phyloP scores from a whole-genome alignment of 2,888 invertebrate genomes.

The Tetramorium bicarinatum region DNA sequence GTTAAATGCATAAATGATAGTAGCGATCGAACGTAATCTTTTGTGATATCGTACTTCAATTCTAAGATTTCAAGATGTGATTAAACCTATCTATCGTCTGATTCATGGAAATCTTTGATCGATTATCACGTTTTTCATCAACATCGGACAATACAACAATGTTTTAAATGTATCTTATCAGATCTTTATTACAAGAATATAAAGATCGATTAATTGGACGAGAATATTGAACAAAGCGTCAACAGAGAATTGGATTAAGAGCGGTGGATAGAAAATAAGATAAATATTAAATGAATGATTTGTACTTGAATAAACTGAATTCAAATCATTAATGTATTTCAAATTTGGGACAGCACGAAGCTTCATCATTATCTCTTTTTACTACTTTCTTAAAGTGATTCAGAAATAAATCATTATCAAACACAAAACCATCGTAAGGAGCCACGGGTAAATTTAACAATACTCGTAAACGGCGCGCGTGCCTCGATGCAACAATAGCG shows the following conservation, averaged over 20 bases:
- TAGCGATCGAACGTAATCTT: constrained; percentile 12
- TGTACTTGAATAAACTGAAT: background rate
- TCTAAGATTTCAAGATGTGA: background rate
- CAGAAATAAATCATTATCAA: background rate
- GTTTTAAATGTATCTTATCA: constrained; percentile 10
- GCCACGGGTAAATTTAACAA: constrained; percentile 24
- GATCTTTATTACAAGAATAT: background rate
- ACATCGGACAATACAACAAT: background rate
- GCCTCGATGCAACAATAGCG: constrained; percentile 60
- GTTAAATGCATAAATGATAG: background rate
- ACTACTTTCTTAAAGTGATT: background rate
- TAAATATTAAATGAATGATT: background rate
- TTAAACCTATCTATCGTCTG: background rate
- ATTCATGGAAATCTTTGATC: background rate
- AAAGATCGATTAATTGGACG: background rate
- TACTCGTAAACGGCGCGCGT: constrained; percentile 61
- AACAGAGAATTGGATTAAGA: background rate
- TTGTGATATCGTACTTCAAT: background rate
- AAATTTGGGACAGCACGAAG: background rate
- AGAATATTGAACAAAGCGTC: background rate
- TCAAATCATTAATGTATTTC: background rate
- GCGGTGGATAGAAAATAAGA: background rate
- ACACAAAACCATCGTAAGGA: constrained; percentile 1
- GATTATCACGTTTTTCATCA: background rate
- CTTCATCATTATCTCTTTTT: background rate